Evolutionary conservation across 2,888 invertebrate species (phyloP).

Genomic region (Tipula helvola): DNA sequence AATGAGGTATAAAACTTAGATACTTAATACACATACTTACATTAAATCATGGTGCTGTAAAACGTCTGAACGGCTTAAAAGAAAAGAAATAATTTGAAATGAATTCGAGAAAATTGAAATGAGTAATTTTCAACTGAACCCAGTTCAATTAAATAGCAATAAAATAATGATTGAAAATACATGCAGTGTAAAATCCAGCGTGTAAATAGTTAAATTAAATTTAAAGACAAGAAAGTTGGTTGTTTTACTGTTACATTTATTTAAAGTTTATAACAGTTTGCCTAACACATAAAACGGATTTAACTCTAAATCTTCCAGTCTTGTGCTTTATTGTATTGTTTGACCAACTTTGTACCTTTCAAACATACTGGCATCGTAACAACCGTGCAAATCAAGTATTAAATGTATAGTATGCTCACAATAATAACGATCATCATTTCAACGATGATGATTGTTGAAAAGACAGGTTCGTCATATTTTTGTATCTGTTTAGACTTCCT

Average conservation of each 20-base stretch:
- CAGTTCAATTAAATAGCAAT: no score
- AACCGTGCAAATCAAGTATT: background rate
- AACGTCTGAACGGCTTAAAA: background rate
- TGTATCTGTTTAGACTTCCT: background rate
- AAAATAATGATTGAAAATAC: no score
- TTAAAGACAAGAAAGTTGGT: no score
- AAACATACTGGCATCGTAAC: background rate
- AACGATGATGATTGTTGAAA: background rate
- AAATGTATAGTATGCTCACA: background rate
- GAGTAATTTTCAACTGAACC: background rate
- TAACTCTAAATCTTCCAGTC: no score
- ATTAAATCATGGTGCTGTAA: background rate
- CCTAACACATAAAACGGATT: no score
- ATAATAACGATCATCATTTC: background rate
- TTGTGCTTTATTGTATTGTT: no score
- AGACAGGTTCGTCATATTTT: slow-evolving; percentile 6
- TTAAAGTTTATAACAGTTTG: no score
- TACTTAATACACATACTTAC: background rate
- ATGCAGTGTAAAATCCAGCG: no score
- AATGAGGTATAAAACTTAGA: background rate
- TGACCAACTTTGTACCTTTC: no score
- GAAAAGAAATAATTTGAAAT: background rate
- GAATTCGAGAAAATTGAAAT: background rate
- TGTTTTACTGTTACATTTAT: no score
- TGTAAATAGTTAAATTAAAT: no score